Evolutionary conservation across 2,797 vertebrate genomes (phyloP), one percentile per base, ranked within the genome.

Genomic region (Corythornis leucogaster): DNA sequence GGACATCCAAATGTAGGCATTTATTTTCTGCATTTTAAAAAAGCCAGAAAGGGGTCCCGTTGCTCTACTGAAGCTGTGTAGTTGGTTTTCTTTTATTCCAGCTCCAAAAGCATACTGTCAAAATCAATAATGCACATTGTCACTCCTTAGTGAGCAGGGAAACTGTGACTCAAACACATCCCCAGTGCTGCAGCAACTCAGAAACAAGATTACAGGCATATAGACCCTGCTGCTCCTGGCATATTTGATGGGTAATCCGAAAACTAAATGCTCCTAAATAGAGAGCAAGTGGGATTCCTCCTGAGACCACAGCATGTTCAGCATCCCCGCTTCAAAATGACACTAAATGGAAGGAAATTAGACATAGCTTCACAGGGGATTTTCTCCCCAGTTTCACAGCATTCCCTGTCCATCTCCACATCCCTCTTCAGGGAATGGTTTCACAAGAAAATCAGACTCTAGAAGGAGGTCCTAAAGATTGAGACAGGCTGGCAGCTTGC

Each of bases 161-260:
- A 62, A 67, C 76, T 66, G 74, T 83, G 68, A 82, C 71, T 93
- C 31, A 71, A 78, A 74, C 53, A 82, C 69, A 90, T 80, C 43
- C 43, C 43, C 62, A 42, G 19, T 54, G 43, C 81, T 85, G 71
- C 5, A 75, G 86, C 84, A 77, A 33, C 81, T 82, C 57, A 85
- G 80, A 94, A 88, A 26, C 43, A 90, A 90, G 59, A 91, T 90
- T 88, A 71, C 62, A 90, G 68, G 61, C 55, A 66, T 40, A 24
- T 12, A 93, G 73, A 78, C 48, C 53, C 73, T 46, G 43, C 84
- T 94, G 75, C 62, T 92, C 11, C 43, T 79, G 43, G 43, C 70
- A 40, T 83, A 84, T 70, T 78, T 83, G 80, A 51, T 19, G 50
- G 53, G 57, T 43, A 75, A 89, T 79, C 84, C 78, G 51, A 45